Conservation (phyloP, 2,113 vertebrate species). For the Drymodes brunneopygia region DNA sequence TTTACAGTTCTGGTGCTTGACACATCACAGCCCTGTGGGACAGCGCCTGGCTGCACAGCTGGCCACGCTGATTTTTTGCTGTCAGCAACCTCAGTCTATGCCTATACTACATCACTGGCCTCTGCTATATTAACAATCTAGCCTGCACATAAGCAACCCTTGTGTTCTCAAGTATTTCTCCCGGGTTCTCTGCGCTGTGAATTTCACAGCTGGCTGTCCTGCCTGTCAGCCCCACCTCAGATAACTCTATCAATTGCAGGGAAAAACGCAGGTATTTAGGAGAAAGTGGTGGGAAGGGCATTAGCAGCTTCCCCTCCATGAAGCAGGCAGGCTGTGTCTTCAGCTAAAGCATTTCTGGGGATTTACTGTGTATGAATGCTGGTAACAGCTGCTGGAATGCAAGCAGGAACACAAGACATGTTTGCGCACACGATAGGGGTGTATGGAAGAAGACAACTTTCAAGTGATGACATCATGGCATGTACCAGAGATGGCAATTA, state of each 20-base stretch:
- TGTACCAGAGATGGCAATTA: background rate
- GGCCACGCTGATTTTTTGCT: background rate
- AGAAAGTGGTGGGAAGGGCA: background rate
- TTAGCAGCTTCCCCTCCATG: background rate
- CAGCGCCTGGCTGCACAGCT: background rate
- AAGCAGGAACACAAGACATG: background rate
- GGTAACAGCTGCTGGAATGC: background rate
- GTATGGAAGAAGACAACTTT: background rate
- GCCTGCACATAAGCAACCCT: background rate
- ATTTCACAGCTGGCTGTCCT: background rate
- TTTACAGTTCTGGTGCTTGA: background rate
- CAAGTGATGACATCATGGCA: background rate
- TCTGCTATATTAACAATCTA: background rate
- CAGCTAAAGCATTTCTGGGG: background rate
- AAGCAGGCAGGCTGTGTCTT: background rate
- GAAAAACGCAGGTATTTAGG: background rate
- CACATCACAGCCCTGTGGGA: background rate
- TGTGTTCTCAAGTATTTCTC: background rate
- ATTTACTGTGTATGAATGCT: background rate
- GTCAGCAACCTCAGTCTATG: background rate
- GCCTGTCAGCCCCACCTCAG: accelerated
- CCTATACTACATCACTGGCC: background rate
- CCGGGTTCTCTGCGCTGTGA: background rate
- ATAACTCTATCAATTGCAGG: background rate
- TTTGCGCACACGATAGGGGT: background rate